Evolutionary conservation across 35 echinoderm and acorn worm species (phyloP).

Genomic region (Ophioderma brevispina): DNA sequence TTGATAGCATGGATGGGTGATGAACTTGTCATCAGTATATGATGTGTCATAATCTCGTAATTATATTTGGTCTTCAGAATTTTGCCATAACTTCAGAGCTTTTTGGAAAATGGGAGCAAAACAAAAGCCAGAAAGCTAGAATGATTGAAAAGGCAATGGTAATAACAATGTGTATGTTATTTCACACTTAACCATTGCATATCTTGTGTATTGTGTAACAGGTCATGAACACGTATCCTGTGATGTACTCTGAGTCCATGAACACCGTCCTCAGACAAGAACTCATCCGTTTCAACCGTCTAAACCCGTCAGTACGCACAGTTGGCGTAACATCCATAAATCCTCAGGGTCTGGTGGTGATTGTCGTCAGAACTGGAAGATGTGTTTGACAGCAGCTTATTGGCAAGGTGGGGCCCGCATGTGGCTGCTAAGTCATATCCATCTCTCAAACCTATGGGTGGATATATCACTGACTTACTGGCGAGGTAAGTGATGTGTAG

Average conservation of each 20-base stretch:
- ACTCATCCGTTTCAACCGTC: constrained; percentile 93
- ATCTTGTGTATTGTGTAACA: too few species aligned
- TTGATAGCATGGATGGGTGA: too few species aligned
- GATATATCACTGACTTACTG: constrained; percentile 86
- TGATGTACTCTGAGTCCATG: constrained; percentile 92
- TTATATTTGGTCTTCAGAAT: too few species aligned
- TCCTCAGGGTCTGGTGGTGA: constrained; percentile 98
- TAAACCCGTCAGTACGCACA: constrained; percentile 81
- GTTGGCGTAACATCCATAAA: constrained; percentile 89
- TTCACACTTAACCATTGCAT: too few species aligned
- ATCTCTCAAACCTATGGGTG: constrained; percentile 89
- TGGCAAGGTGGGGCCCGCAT: constrained; percentile 85
- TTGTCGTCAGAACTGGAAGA: constrained; percentile 98
- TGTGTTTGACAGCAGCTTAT: constrained; percentile 95
- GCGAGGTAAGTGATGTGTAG: constrained; percentile 69
- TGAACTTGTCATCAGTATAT: too few species aligned
- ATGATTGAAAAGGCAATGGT: too few species aligned
- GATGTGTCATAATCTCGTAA: too few species aligned
- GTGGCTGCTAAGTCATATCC: constrained; percentile 98
- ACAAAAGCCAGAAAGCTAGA: too few species aligned
- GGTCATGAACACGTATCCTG: constrained; percentile 93
- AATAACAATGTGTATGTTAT: too few species aligned
- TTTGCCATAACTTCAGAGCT: too few species aligned
- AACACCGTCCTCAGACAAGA: constrained; percentile 98
- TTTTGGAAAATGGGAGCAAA: too few species aligned